Evolutionary conservation across 2,113 vertebrate species (phyloP), one percentile per base, ranked within the genome.

Genomic region (Eretmochelys imbricata): DNA sequence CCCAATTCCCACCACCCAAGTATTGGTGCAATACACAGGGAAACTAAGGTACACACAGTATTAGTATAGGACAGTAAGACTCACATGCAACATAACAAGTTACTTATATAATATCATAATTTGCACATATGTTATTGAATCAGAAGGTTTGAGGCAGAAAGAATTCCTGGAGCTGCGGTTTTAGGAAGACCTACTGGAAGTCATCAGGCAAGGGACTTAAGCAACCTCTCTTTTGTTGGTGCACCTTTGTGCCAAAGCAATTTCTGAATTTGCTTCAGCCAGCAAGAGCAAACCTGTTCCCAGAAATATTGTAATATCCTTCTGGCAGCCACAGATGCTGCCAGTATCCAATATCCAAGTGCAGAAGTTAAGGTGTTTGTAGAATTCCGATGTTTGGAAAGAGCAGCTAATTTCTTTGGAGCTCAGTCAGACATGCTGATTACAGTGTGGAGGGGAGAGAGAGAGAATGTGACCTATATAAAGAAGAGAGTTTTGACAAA

Each of bases 221-320:
- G 54, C 14, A 16, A 38, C n/a, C 24, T 82, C 46, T 54, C n/a
- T 83, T 48, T 24, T 38, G 38, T 48, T 83, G 17, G 25, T 83
- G 27, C 19, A 59, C 38, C 38, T 81, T 92, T 85, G 62, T 1
- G 85, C 91, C 94, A 96, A 87, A 8, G 31, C 89, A 53, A 93
- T 93, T 95, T 93, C 84, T 95, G 95, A 89, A 76, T 51, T 85
- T 81, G 54, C 76, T 88, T 91, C 92, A 91, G 80, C 80, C 89
- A 62, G 53, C 80, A 72, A 88, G 90, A 93, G 90, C 84, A 90
- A 94, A 96, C 94, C 27, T 57, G 35, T 94, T 88, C 87, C 87
- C 88, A 62, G 90, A 96, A 97, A 95, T 48, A 88, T 25, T 57
- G 89, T 38, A n/a, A 91, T 35, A 82, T 17, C 69, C 42, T 87